Percentiles rank a stretch among this genome's conserved stretches.
Evolutionary conservation across 2,888 invertebrate genomes (phyloP).

Genomic region (Pycnomerus fuliginosus): DNA sequence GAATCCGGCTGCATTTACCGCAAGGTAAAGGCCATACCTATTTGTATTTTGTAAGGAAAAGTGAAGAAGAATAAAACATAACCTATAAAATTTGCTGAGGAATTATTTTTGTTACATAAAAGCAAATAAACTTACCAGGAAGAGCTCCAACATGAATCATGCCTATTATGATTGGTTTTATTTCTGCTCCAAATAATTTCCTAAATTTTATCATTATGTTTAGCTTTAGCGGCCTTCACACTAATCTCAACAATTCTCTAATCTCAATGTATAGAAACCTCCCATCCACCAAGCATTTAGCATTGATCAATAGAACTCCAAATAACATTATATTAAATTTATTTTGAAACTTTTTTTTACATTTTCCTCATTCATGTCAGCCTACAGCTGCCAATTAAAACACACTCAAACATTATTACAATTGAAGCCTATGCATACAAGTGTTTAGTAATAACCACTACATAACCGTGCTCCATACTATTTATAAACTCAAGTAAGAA

Average conservation of each 20-base stretch:
- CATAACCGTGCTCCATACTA: conserved; percentile 41
- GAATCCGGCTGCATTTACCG: no score
- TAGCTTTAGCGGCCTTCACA: no score
- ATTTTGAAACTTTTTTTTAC: not conserved
- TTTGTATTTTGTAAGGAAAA: no score
- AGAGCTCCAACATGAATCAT: conserved; percentile 71
- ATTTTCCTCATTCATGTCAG: conserved; percentile 9
- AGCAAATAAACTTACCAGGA: conserved; percentile 66
- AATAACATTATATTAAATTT: no score
- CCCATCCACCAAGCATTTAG: no score
- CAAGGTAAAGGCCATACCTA: no score
- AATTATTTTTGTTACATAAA: no score
- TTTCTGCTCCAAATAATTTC: conserved; percentile 27
- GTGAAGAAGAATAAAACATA: no score
- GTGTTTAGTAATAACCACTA: conserved; percentile 37
- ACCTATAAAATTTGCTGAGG: no score
- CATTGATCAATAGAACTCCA: no score
- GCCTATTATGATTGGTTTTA: conserved; percentile 60
- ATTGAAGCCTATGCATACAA: conserved; percentile 33
- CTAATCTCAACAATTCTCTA: no score
- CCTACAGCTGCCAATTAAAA: conserved; percentile 12
- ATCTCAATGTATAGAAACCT: no score
- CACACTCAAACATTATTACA: conserved; percentile 26
- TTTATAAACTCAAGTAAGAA: conserved; percentile 27
- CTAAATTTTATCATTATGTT: conserved; percentile 33